Percentiles rank a stretch among this genome's conserved stretches.
These are phyloP conservation scores for Diacarnus erythraeanus DNA, from an alignment of 37 sponge, comb jelly and placozoan species.

Conservation along the genomic window DNA sequence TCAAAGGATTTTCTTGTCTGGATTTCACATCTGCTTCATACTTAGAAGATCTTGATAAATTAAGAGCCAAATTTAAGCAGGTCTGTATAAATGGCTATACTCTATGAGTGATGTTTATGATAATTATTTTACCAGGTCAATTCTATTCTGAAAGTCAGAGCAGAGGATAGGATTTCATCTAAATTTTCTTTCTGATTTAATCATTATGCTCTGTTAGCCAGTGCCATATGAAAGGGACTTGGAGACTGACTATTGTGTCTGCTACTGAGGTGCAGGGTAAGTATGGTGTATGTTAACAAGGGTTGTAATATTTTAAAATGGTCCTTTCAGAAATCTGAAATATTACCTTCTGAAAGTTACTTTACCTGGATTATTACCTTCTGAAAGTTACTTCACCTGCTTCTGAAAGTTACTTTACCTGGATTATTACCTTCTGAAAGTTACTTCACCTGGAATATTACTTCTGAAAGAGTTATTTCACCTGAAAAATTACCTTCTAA, in stretches of 20 bases:
- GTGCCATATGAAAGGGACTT: neutral
- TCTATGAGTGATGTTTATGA: neutral
- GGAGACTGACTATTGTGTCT: too few relatives aligned
- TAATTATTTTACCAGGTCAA: neutral
- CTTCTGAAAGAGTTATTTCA: too few relatives aligned
- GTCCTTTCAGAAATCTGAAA: too few relatives aligned
- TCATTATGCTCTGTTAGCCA: neutral
- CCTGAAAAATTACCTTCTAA: too few relatives aligned
- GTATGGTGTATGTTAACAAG: neutral
- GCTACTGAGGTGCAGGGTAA: neutral
- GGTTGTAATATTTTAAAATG: too few relatives aligned
- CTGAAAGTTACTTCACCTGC: too few relatives aligned
- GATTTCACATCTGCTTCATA: neutral
- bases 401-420: too few relatives aligned
- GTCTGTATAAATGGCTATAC: too few relatives aligned
- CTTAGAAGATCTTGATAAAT: neutral
- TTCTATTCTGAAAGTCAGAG: neutral
- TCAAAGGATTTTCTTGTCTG: neutral
- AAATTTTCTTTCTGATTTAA: neutral
- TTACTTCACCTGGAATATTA: too few relatives aligned
- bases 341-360: too few relatives aligned
- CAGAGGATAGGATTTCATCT: neutral
- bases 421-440: too few relatives aligned
- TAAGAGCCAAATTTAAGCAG: constrained; percentile 1
- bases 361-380: too few relatives aligned